Evolutionary conservation across 2,113 vertebrate genomes (phyloP).

Genomic region (Lepisosteus oculatus): DNA sequence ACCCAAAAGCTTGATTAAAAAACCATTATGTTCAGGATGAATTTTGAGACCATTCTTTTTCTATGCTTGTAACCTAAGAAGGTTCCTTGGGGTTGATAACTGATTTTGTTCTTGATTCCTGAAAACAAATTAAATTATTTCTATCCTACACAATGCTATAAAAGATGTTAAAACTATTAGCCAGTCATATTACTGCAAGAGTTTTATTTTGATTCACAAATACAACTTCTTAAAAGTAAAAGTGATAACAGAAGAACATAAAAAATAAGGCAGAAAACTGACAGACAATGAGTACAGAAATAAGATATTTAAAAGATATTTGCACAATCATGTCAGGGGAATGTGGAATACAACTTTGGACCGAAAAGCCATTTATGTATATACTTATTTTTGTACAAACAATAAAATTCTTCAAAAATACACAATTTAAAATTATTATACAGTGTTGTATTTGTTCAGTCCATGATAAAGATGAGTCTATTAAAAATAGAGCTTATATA

Average conservation of each 20-base stretch:
- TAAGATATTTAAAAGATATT: conserved; percentile 1
- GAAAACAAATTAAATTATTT: too few species aligned
- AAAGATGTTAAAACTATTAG: too few species aligned
- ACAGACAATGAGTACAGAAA: conserved; percentile 12
- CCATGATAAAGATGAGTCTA: conserved; percentile 41
- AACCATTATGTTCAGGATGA: too few species aligned
- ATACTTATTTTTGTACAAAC: conserved; percentile 39
- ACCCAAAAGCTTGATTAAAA: too few species aligned
- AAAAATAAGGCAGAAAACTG: not conserved
- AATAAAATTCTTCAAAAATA: conserved; percentile 49
- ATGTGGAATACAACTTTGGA: conserved; percentile 9
- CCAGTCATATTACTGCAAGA: too few species aligned
- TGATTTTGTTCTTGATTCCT: too few species aligned
- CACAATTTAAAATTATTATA: conserved; percentile 46
- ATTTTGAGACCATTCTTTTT: too few species aligned
- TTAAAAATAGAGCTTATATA: conserved; percentile 70
- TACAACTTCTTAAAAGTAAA: conserved; percentile 20
- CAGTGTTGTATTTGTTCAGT: conserved; percentile 42
- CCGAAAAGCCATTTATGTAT: not conserved
- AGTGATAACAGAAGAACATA: conserved; percentile 12
- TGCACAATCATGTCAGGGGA: conserved; percentile 5
- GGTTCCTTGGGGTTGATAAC: too few species aligned
- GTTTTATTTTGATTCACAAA: conserved; percentile 27
- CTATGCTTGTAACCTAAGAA: too few species aligned
- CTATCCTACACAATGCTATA: too few species aligned